phyloP scores from a whole-genome alignment of 2,113 vertebrate species.

The Meles meles region DNA sequence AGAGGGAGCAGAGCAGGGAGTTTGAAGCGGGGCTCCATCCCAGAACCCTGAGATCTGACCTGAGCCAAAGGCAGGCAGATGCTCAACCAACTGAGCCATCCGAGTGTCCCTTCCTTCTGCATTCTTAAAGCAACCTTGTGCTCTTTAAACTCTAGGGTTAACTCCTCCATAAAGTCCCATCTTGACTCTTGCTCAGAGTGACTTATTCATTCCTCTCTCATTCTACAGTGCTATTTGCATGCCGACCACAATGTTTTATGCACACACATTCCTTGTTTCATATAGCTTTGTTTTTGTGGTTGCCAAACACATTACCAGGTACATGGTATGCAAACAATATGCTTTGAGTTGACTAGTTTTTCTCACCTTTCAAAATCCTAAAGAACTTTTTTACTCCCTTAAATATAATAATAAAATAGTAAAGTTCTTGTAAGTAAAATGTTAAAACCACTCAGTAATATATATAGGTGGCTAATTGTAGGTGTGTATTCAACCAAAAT shows the following conservation, averaged over 20 bases:
- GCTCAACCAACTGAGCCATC: too few species aligned
- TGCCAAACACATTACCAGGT: neutral
- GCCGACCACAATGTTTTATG: neutral
- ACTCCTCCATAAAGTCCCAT: neutral
- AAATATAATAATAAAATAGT: neutral
- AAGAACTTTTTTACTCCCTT: neutral
- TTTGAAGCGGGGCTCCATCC: too few species aligned
- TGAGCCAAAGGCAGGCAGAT: too few species aligned
- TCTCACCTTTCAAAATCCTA: constrained; percentile 8
- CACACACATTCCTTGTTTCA: neutral
- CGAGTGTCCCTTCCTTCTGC: neutral
- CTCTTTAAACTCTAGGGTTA: neutral
- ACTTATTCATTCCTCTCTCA: neutral
- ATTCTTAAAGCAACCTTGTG: neutral
- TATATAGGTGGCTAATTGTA: neutral
- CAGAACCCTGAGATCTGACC: too few species aligned
- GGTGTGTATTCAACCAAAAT: neutral
- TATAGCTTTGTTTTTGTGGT: neutral
- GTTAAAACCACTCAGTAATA: neutral
- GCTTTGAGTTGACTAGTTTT: neutral
- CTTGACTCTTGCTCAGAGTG: neutral
- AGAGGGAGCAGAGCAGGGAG: too few species aligned
- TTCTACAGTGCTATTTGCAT: neutral
- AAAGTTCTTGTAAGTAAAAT: neutral
- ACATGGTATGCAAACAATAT: neutral